A percentile compares a stretch with the other conserved stretches of the same genome.
Conservation (phyloP, 2,797 vertebrate species). For the Paratrypauchen microcephalus region DNA sequence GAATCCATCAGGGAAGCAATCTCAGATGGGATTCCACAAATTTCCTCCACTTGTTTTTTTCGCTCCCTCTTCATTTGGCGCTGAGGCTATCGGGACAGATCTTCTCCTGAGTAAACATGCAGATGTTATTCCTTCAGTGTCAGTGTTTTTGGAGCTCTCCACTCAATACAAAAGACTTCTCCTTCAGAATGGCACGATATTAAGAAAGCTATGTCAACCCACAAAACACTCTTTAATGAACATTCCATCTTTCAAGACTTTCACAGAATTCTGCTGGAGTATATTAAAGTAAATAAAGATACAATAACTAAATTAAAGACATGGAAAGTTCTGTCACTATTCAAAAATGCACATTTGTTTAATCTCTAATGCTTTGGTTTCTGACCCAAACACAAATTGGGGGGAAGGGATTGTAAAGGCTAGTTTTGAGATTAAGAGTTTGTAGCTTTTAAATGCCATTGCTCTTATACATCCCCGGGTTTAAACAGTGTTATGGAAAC, state of each 20-base stretch:
- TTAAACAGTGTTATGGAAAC: background rate
- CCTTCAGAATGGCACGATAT: conserved; percentile 65
- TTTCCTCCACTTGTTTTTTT: conserved; percentile 79
- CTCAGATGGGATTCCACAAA: conserved; percentile 84
- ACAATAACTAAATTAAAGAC: background rate
- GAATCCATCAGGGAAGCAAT: conserved; percentile 82
- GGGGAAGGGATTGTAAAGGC: no score
- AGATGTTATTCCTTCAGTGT: conserved; percentile 74
- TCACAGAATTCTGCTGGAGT: background rate
- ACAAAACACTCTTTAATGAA: conserved; percentile 58
- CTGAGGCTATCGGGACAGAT: conserved; percentile 72
- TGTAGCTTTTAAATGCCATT: background rate
- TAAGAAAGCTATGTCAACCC: conserved; percentile 64
- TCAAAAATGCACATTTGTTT: background rate
- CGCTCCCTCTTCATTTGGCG: conserved; percentile 66
- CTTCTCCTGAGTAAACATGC: conserved; percentile 77
- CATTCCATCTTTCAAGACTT: conserved; percentile 20
- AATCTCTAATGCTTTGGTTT: background rate
- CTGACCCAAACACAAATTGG: background rate
- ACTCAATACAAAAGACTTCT: conserved; percentile 60
- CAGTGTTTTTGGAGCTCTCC: conserved; percentile 72
- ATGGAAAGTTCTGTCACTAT: background rate
- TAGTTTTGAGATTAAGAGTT: background rate
- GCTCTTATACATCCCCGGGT: background rate
- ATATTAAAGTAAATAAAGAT: background rate